Evolutionary conservation across 2,888 invertebrate species (phyloP).

Genomic region (Horisme vitalbata): DNA sequence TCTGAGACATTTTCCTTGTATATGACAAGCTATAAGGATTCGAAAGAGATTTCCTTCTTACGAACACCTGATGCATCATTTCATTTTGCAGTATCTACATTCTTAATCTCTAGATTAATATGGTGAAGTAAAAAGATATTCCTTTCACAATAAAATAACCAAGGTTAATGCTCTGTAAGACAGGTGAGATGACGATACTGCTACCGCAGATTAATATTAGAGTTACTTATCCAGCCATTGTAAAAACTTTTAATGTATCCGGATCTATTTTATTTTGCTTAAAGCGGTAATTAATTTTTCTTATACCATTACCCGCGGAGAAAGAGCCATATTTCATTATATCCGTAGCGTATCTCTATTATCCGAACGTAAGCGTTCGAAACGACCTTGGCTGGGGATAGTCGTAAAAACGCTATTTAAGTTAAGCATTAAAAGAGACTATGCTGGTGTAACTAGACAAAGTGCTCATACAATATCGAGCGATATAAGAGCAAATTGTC

Average conservation of each 20-base stretch:
- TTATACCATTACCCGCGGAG: slow-evolving; percentile 23
- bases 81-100: neutral
- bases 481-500: too few relatives aligned
- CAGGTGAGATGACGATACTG: neutral
- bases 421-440: slow-evolving; percentile 16
- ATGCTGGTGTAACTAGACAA: slow-evolving; percentile 9
- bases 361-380: slow-evolving; percentile 15
- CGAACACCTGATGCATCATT: neutral
- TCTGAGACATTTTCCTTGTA: slow-evolving; percentile 8
- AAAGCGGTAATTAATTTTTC: slow-evolving; percentile 14
- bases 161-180: neutral
- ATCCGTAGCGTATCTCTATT: slow-evolving; percentile 23
- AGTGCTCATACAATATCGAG: too few relatives aligned
- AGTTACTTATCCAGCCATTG: too few relatives aligned
- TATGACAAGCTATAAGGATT: neutral
- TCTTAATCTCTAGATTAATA: neutral
- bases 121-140: neutral
- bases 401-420: slow-evolving; percentile 26
- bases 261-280: too few relatives aligned
- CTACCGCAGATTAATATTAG: neutral
- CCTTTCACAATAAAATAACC: neutral
- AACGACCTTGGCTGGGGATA: slow-evolving; percentile 30
- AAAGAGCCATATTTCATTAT: slow-evolving; percentile 27
- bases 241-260: too few relatives aligned
- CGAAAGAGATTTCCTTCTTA: neutral